Evolutionary conservation across 1,140 invertebrate genomes (phyloP).

Genomic region (Medauroidea extradentata): DNA sequence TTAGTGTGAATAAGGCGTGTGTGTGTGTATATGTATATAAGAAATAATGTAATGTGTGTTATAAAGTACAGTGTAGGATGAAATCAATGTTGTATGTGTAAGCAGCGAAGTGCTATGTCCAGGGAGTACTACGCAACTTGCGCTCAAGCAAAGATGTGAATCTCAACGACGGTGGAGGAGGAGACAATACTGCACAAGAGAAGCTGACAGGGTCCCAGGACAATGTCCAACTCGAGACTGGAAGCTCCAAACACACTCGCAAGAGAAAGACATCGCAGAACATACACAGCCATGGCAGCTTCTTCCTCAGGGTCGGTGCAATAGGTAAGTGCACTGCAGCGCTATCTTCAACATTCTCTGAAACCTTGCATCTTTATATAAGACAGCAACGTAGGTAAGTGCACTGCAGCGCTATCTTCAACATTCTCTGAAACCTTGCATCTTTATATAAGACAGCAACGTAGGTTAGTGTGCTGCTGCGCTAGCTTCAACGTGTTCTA

Average conservation of each 20-base stretch:
- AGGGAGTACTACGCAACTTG: conserved; percentile 33
- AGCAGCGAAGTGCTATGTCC: neutral
- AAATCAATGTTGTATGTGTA: neutral
- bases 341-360: neutral
- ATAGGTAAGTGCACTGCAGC: conserved; percentile 66
- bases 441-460: no score
- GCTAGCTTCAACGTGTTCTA: no score
- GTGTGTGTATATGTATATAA: no score
- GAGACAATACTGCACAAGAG: conserved; percentile 34
- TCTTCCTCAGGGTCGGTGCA: conserved; percentile 92
- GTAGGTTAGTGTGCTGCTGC: no score
- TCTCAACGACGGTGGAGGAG: conserved; percentile 33
- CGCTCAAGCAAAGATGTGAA: conserved; percentile 34
- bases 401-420: no score
- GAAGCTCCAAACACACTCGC: conserved; percentile 29
- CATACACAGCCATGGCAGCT: conserved; percentile 90
- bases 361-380: no score
- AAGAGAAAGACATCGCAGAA: conserved; percentile 90
- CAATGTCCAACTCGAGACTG: conserved; percentile 44
- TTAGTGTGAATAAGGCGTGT: no score
- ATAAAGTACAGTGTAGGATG: neutral
- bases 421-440: no score
- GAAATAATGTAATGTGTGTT: no score
- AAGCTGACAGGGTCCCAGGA: conserved; percentile 54
- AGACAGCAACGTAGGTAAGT: no score